phyloP scores from a whole-genome alignment of 2,797 vertebrate genomes.

The Buceros bicornis region DNA sequence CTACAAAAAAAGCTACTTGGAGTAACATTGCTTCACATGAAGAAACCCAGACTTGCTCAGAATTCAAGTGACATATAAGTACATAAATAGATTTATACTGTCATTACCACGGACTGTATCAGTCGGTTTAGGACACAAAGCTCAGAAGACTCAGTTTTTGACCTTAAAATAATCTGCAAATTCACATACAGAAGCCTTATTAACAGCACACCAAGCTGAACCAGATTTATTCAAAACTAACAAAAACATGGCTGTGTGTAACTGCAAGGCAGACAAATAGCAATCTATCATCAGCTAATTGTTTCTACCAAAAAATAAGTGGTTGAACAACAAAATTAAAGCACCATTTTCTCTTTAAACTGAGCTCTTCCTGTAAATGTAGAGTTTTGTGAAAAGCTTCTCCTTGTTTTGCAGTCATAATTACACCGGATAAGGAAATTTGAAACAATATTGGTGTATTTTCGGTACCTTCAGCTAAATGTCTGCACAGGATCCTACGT shows the following conservation, averaged over 20 bases:
- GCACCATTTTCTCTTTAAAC: not conserved
- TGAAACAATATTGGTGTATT: not conserved
- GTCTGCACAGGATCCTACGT: not conserved
- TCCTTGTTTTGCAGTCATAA: not conserved
- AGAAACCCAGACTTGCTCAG: not conserved
- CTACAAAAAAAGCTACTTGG: not conserved
- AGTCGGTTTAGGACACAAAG: not conserved
- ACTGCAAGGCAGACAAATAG: not conserved
- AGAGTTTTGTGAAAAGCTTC: not conserved
- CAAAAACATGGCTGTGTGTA: not conserved
- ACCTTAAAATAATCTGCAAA: not conserved
- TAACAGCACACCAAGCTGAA: not conserved
- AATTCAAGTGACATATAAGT: not conserved
- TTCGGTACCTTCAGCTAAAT: constrained; percentile 22
- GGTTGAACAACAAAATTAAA: not conserved
- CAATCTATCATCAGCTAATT: not conserved
- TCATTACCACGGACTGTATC: not conserved
- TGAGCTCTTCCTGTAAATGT: not conserved
- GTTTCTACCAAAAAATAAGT: constrained; percentile 21
- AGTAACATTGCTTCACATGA: not conserved
- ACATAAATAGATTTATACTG: not conserved
- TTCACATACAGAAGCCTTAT: not conserved
- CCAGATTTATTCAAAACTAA: not conserved
- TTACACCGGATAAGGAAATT: not conserved
- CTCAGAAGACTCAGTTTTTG: not conserved